These are phyloP conservation scores for Acromyrmex charruanus DNA, from an alignment of 1,140 invertebrate species.

Conservation along the genomic window DNA sequence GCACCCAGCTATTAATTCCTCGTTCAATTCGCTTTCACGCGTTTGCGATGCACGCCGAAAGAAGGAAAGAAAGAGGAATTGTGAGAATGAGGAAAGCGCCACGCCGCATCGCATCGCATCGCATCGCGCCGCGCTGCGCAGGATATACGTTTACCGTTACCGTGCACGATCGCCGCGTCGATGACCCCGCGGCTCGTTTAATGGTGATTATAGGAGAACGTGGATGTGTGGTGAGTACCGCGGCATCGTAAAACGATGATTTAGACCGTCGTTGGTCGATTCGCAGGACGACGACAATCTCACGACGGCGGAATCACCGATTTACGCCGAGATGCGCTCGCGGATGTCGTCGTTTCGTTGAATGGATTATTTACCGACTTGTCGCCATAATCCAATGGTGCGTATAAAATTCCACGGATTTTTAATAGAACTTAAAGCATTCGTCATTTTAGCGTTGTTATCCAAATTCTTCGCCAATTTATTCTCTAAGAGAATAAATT, in stretches of 20 bases:
- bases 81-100: slow-evolving; percentile 64
- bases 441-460: not conserved
- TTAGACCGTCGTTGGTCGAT: slow-evolving; percentile 55
- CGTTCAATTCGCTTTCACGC: slow-evolving; percentile 42
- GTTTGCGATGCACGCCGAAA: slow-evolving; percentile 29
- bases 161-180: slow-evolving; percentile 67
- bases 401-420: not conserved
- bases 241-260: slow-evolving; percentile 57
- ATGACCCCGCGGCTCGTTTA: slow-evolving; percentile 68
- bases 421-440: not conserved
- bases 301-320: slow-evolving; percentile 42
- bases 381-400: slow-evolving; percentile 7
- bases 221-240: not conserved
- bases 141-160: slow-evolving; percentile 70
- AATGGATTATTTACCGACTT: slow-evolving; percentile 32
- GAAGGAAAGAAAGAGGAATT: slow-evolving; percentile 38
- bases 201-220: slow-evolving; percentile 62
- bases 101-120: not conserved
- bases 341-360: slow-evolving; percentile 23
- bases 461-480: slow-evolving; percentile 25
- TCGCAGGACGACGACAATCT: slow-evolving; percentile 13
- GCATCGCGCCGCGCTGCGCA: not conserved
- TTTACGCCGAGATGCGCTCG: slow-evolving; percentile 26
- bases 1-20: slow-evolving; percentile 43
- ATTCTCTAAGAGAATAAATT: not conserved